Base-by-base conservation (phyloP, 2,113 vertebrate species). In the Aleadryas rufinucha region DNA sequence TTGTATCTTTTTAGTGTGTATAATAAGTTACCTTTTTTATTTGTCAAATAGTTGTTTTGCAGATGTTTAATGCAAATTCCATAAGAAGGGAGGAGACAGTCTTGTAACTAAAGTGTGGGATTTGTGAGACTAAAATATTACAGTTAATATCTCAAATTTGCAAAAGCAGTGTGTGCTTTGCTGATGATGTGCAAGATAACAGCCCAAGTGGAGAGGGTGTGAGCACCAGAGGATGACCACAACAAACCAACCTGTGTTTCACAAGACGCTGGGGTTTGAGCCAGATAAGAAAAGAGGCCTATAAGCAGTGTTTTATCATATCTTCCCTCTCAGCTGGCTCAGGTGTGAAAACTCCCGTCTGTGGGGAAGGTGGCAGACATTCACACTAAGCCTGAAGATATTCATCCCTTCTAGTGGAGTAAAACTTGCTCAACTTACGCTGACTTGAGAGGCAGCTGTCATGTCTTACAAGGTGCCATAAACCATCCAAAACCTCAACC, bases 341-440 rank as follows among this genome's bases (percentile, higher is more conserved):
- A 74, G 23, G 8, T 59, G 37, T 66, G 44, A 66, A 33, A 50
- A 20, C 10, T 66, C 44, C 8, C 16, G 27, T 56, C 45, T 2
- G 1, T 4, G 2, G 10, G 19, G 44, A 37, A 28, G 44, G 8
- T 57, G 44, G 21, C 11, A 2, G 35, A 27, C 14, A 21, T 56
- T 72, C 35, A 19, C 35, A 23, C 6, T 57, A 33, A 22, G 22
- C 22, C 22, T 50, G 37, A 50, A 57, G 15, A 18, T 50, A 16
- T 50, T 57, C 10, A 28, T 72, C 31, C 31, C 8, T 72, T n/a
- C 42, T 42, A 14, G 37, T 72, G 15, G 42, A 8, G 6, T 64
- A 9, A 49, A 49, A 50, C 50, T 27, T 18, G 42, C 26, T 80
- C 35, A 72, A 2, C 30, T 49, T 49, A 23, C 0, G 0, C 21